Evolutionary conservation across 2,797 vertebrate species (phyloP).

Genomic region (Toxotes lorentzi): DNA sequence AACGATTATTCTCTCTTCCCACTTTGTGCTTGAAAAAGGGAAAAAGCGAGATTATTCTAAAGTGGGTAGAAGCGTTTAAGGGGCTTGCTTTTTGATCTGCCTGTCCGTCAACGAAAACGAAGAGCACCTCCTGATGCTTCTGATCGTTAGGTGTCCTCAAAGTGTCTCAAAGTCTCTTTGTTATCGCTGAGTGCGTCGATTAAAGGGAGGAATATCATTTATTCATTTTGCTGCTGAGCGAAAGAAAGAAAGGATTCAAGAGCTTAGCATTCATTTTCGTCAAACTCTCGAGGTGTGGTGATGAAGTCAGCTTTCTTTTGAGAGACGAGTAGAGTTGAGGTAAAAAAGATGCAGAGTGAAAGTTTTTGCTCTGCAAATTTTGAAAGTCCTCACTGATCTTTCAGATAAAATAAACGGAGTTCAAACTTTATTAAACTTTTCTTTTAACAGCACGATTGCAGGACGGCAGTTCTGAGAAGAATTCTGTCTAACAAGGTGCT

Average conservation of each 20-base stretch:
- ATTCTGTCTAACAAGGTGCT: constrained; percentile 63
- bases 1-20: constrained; percentile 74
- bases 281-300: constrained; percentile 75
- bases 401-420: constrained; percentile 74
- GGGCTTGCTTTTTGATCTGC: constrained; percentile 80
- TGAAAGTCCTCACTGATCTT: constrained; percentile 68
- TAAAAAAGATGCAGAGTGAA: constrained; percentile 60
- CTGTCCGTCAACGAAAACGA: constrained; percentile 78
- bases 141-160: constrained; percentile 86
- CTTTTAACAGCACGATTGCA: constrained; percentile 48
- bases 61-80: constrained; percentile 80
- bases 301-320: constrained; percentile 83
- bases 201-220: constrained; percentile 84
- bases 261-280: constrained; percentile 80
- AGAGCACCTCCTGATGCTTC: constrained; percentile 76
- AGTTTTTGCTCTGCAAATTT: constrained; percentile 70
- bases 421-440: constrained; percentile 79
- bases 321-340: constrained; percentile 61
- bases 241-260: constrained; percentile 72
- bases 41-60: constrained; percentile 70
- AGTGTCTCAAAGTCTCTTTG: constrained; percentile 85
- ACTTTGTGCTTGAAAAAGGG: constrained; percentile 76
- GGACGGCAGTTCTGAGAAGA: constrained; percentile 57
- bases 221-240: constrained; percentile 83
- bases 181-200: constrained; percentile 80